phyloP scores from a whole-genome alignment of 2,888 invertebrate species.

The Lasioglossum marginatum region DNA sequence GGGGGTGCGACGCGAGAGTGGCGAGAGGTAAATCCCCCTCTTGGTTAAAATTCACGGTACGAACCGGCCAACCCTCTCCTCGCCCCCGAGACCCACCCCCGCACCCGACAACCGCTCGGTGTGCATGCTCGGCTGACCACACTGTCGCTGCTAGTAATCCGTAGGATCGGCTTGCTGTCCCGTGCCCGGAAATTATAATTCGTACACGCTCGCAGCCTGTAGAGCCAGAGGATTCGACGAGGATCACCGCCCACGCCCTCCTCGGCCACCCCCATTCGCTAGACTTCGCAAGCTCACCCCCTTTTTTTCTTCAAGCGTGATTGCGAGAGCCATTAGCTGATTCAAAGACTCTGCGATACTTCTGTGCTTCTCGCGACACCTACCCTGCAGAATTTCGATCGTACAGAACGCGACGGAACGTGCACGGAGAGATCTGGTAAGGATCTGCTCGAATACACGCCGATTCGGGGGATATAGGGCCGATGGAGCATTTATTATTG shows the following conservation, averaged over 20 bases:
- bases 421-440: background rate
- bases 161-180: slow-evolving; percentile 71
- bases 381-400: background rate
- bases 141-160: slow-evolving; percentile 72
- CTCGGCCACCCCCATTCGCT: background rate
- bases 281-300: background rate
- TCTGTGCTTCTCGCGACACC: background rate
- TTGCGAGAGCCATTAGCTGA: slow-evolving; percentile 27
- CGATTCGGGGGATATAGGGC: background rate
- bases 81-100: slow-evolving; percentile 1
- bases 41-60: slow-evolving; percentile 67
- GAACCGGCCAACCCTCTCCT: slow-evolving; percentile 40
- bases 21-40: slow-evolving; percentile 62
- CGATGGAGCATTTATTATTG: background rate
- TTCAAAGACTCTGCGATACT: background rate
- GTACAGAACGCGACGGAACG: background rate
- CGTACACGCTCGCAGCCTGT: slow-evolving; percentile 49
- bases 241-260: slow-evolving; percentile 31
- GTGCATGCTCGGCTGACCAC: slow-evolving; percentile 73
- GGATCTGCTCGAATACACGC: background rate
- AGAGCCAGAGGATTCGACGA: slow-evolving; percentile 49
- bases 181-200: slow-evolving; percentile 76
- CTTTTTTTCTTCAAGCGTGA: background rate
- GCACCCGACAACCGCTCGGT: slow-evolving; percentile 41
- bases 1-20: slow-evolving; percentile 42